phyloP scores from a whole-genome alignment of 2,113 vertebrate genomes.

The Dromaius novaehollandiae region DNA sequence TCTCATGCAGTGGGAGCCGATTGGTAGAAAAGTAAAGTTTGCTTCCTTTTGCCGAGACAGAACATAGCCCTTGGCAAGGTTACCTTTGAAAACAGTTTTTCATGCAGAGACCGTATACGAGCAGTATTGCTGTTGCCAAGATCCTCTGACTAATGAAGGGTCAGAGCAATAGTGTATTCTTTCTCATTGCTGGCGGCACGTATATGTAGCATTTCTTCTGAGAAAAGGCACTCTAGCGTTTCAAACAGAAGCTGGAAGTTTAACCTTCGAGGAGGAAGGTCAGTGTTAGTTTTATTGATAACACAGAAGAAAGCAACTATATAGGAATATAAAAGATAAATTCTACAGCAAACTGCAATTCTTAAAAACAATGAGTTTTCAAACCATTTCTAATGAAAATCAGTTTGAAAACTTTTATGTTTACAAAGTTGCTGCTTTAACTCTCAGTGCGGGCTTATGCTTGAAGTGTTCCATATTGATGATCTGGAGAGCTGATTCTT shows the following conservation, averaged over 20 bases:
- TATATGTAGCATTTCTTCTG: conserved; percentile 76
- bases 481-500: not conserved
- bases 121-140: conserved; percentile 74
- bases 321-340: conserved; percentile 69
- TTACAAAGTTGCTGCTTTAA: conserved; percentile 22
- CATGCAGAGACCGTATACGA: conserved; percentile 74
- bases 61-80: conserved; percentile 85
- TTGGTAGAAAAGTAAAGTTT: conserved; percentile 80
- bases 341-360: conserved; percentile 56
- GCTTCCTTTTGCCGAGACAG: conserved; percentile 79
- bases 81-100: conserved; percentile 84
- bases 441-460: not conserved
- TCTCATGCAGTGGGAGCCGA: conserved; percentile 77
- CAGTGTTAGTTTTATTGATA: conserved; percentile 78
- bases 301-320: conserved; percentile 65
- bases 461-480: conserved; percentile 34
- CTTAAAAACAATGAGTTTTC: conserved; percentile 62
- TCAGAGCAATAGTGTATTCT: conserved; percentile 64
- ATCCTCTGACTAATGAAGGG: conserved; percentile 81
- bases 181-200: conserved; percentile 71
- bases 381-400: conserved; percentile 63
- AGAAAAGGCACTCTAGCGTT: conserved; percentile 71
- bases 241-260: conserved; percentile 77
- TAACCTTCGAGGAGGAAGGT: conserved; percentile 82
- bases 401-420: conserved; percentile 53